phyloP scores from a whole-genome alignment of 2,888 invertebrate species.

The Agrotis clavis region DNA sequence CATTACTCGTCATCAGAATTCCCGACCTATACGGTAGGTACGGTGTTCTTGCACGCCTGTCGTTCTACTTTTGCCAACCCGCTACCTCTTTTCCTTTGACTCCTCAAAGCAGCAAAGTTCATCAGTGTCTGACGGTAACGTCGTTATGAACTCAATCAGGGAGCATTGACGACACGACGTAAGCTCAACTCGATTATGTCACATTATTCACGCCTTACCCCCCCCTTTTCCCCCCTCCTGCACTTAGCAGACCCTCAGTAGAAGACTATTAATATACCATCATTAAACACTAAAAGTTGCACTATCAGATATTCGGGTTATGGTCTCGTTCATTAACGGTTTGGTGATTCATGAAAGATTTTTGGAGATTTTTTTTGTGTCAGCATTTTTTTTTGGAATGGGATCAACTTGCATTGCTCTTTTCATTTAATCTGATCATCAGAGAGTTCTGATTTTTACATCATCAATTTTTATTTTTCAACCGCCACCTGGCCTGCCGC shows the following conservation, averaged over 20 bases:
- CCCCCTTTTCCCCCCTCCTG: constrained; percentile 21
- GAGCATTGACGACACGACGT: constrained; percentile 86
- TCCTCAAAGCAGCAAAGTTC: constrained; percentile 80
- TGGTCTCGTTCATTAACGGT: constrained; percentile 27
- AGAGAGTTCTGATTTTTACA: neutral
- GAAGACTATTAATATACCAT: constrained; percentile 51
- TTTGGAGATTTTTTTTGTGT: constrained; percentile 3
- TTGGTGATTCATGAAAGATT: constrained; percentile 15
- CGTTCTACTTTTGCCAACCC: constrained; percentile 10
- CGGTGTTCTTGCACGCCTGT: no score
- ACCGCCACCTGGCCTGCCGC: neutral
- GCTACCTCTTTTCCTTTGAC: constrained; percentile 58
- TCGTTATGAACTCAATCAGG: constrained; percentile 88
- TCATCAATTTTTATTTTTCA: neutral
- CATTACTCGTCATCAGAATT: no score
- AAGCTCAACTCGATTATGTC: constrained; percentile 84
- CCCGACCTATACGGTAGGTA: no score
- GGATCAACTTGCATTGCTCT: neutral
- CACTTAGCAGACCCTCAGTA: constrained; percentile 50
- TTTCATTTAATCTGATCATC: neutral
- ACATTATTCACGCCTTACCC: constrained; percentile 81
- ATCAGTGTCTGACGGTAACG: constrained; percentile 85
- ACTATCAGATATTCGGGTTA: constrained; percentile 35
- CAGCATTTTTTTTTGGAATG: neutral
- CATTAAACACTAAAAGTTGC: constrained; percentile 42